Evolutionary conservation across 2,113 vertebrate species (phyloP).

Genomic region (Corynorhinus townsendii): DNA sequence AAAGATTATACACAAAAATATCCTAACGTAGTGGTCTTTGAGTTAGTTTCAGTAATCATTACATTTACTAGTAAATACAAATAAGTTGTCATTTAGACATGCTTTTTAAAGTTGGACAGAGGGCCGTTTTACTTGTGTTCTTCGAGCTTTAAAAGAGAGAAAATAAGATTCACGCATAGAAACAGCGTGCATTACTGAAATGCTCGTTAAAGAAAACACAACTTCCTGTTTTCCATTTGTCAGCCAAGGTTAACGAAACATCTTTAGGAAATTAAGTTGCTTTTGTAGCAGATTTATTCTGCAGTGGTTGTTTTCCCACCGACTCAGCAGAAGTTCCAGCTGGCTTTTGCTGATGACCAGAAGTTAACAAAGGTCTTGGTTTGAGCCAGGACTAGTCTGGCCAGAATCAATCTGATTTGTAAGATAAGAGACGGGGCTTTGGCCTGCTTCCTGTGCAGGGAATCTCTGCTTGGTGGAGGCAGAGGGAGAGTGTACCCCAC

Average conservation of each 20-base stretch:
- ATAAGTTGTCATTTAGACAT: background rate
- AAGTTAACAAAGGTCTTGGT: background rate
- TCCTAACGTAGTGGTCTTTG: background rate
- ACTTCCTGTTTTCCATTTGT: slow-evolving; percentile 36
- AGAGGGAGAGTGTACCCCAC: background rate
- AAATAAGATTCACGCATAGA: background rate
- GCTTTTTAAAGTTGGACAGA: background rate
- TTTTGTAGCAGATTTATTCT: slow-evolving; percentile 12
- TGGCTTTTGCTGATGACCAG: background rate
- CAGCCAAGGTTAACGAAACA: background rate
- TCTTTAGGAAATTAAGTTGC: slow-evolving; percentile 62
- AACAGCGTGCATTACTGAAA: background rate
- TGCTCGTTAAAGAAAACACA: background rate
- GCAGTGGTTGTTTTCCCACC: background rate
- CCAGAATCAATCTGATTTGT: background rate
- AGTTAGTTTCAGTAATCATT: background rate
- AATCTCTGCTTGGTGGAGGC: background rate
- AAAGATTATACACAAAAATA: background rate
- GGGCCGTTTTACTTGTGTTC: background rate
- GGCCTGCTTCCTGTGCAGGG: background rate
- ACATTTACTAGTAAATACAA: background rate
- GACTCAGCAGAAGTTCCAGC: slow-evolving; percentile 45
- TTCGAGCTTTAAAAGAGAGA: slow-evolving; percentile 11
- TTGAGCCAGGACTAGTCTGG: background rate
- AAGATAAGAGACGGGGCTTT: background rate